A percentile compares a stretch with the other conserved stretches of the same genome.
These are phyloP conservation scores for Hippocampus kuda DNA, from an alignment of 2,797 vertebrate genomes.

Conservation along the genomic window DNA sequence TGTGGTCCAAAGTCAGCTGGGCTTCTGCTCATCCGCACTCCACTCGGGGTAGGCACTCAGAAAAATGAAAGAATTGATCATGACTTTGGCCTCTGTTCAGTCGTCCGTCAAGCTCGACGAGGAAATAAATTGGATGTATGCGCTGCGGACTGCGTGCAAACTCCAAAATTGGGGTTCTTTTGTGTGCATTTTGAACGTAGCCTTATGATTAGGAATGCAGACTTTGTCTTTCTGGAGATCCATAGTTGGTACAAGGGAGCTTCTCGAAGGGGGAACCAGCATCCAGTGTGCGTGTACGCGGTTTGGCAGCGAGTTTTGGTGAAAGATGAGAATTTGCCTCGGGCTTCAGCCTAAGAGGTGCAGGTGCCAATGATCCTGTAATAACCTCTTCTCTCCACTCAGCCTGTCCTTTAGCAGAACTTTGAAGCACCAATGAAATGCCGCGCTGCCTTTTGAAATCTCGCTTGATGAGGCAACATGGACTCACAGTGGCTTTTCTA, in stretches of 20 bases:
- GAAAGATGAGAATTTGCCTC: slow-evolving; percentile 38
- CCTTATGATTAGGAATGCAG: not conserved
- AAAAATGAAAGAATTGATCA: not conserved
- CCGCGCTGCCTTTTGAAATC: slow-evolving; percentile 68
- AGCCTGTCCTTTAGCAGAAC: slow-evolving; percentile 66
- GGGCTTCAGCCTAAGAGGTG: slow-evolving; percentile 53
- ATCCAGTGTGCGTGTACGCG: not conserved
- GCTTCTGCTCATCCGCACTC: not conserved
- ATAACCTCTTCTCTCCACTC: slow-evolving; percentile 36
- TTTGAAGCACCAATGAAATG: slow-evolving; percentile 71
- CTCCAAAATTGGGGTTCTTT: not conserved
- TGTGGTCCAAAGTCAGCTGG: not conserved
- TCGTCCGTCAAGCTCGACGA: not conserved
- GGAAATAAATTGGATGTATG: not conserved
- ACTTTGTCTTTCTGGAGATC: not conserved
- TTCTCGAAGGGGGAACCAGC: not conserved
- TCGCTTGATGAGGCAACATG: slow-evolving; percentile 69
- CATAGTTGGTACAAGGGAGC: not conserved
- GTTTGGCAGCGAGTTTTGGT: slow-evolving; percentile 33
- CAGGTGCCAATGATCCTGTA: slow-evolving; percentile 58
- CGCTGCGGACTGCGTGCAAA: not conserved
- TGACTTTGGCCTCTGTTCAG: not conserved
- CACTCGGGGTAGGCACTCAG: not conserved
- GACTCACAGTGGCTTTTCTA: slow-evolving; percentile 53
- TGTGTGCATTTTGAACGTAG: not conserved